phyloP scores from a whole-genome alignment of 2,888 invertebrate species.

The Andrena flavipes region DNA sequence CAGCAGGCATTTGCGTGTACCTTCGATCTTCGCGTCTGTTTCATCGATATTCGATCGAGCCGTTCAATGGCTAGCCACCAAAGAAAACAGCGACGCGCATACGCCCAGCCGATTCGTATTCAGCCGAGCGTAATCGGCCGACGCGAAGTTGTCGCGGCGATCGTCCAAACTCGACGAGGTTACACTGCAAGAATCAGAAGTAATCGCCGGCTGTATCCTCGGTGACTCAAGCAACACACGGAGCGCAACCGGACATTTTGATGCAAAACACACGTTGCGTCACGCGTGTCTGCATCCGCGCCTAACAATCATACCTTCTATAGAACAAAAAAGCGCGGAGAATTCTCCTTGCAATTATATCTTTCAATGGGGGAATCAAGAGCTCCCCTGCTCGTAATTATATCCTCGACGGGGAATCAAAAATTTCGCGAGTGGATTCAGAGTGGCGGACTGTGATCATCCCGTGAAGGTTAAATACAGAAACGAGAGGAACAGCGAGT shows the following conservation, averaged over 20 bases:
- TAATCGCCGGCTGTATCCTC: neutral
- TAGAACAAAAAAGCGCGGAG: neutral
- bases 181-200: neutral
- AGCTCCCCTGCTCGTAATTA: conserved; percentile 8
- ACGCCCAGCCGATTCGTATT: neutral
- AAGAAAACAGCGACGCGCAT: neutral
- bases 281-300: neutral
- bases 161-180: too few relatives aligned
- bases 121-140: neutral
- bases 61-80: neutral
- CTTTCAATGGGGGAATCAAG: neutral
- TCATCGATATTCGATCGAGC: conserved; percentile 17
- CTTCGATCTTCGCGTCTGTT: conserved; percentile 17
- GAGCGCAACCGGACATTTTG: neutral
- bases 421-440: neutral
- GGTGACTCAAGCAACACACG: neutral
- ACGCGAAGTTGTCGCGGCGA: neutral
- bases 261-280: conserved; percentile 18
- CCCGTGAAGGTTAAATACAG: neutral
- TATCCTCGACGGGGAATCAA: neutral
- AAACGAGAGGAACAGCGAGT: conserved; percentile 7
- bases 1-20: conserved; percentile 37
- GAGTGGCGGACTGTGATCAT: neutral
- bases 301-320: neutral
- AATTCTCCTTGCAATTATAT: neutral